Evolutionary conservation across 2,888 invertebrate species (phyloP), one percentile per base, ranked within the genome.

Genomic region (Bembecia ichneumoniformis): DNA sequence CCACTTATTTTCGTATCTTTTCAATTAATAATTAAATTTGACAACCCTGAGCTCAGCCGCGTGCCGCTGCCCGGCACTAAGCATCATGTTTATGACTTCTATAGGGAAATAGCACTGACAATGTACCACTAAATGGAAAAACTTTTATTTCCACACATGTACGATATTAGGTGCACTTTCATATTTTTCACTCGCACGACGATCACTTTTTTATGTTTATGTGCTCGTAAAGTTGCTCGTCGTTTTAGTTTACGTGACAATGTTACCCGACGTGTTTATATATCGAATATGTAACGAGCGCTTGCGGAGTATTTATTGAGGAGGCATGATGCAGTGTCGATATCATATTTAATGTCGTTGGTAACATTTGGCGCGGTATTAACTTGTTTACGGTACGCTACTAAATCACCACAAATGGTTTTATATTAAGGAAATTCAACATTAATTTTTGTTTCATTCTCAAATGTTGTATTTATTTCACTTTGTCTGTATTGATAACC

Each of bases 151-250:
- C 60, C 73, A 74, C 74, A 78, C 74, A 77, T 74, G 68, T 61
- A 63, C 64, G 64, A 67, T 76, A 81, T 79, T 80, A 81, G 74
- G 75, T 71, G 71, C 68, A 75, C 77, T 82, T 80, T 82, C 77
- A 82, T 82, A 80, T 81, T 82, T 80, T 71, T 74, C 71, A 63
- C 70, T 59, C 57, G 63, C 56, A 61, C 62, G 56, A 63, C 77
- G 77, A 82, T 82, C 82, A 80, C 75, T 79, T 84, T 84, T 87
- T 86, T 84, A 86, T 77, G 82, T 82, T 82, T 82, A 84, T 82
- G 66, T 52, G 65, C 60, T 80, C 82, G 75, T 86, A 82, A 87
- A 86, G 71, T 71, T 66, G 59, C 56, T 62, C 64, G 71, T 76
- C 75, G 77, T 81, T 80, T 62, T 77, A 77, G 74, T 74, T 74